Base-by-base conservation (phyloP, 2,888 invertebrate genomes). In the Spisula subtruncata region DNA sequence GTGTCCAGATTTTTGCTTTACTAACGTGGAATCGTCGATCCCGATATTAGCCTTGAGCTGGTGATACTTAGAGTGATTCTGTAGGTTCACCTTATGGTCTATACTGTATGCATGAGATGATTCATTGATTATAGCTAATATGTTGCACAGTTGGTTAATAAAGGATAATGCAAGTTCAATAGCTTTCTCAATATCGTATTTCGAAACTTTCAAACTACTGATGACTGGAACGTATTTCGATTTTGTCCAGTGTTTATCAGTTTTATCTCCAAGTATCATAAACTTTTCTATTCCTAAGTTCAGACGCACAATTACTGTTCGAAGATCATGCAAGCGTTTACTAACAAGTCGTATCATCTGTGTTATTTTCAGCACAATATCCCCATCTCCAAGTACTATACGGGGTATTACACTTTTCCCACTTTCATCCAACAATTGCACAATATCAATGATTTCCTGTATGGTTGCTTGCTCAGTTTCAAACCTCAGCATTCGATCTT, bases 171-270 rank as follows among this genome's bases (percentile, higher is more conserved):
- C 56, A 32, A 18, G 10, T 16, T 75, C 75, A 56, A 87, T 79
- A 18, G 83, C 41, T 48, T 83, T 25, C 20, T 75, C 79, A 8
- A 46, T 32, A 71, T 87, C 87, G 32, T 87, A 87, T 66, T 83
- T 87, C 0, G 18, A 5, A 10, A 87, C 83, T 56, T 83, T 83
- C 41, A 87, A 41, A 79, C 83, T 83, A 35, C 83, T 87, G n/a
- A 87, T 87, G 6, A 83, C 80, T 18, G 83, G 87, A 25, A 56
- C 87, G 32, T 75, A 87, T 29, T 79, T 83, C 18, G 54, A 79
- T 35, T 83, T 87, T 46, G n/a, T 83, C 87, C 83, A 87, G 60
- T 87, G 10, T 16, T 81, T 83, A 25, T 25, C 18, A 6, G 16
- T 54, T 20, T 25, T 25, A 54, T 83, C 83, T 0, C 87, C 79